phyloP scores from a whole-genome alignment of 1,140 invertebrate species.

The Odontomachus brunneus region DNA sequence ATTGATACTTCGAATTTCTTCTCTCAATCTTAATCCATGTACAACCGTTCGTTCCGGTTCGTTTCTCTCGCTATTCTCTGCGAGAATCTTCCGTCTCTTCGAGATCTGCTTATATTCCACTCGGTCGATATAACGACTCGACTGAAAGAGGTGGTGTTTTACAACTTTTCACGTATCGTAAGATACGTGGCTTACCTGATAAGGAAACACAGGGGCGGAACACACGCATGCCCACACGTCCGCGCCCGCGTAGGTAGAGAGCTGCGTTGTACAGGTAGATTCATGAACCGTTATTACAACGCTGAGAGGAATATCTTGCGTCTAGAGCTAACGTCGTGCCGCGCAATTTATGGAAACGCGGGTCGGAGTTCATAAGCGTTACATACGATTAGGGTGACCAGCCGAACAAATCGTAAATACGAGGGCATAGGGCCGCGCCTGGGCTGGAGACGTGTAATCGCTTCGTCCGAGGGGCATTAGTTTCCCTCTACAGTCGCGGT shows the following conservation, averaged over 20 bases:
- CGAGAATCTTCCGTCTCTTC: too few species aligned
- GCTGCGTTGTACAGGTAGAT: constrained; percentile 52
- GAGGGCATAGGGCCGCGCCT: neutral
- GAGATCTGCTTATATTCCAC: neutral
- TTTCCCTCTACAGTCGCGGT: neutral
- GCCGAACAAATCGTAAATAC: constrained; percentile 46
- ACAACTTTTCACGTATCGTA: constrained; percentile 29
- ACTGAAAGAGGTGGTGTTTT: constrained; percentile 14
- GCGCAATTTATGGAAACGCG: constrained; percentile 43
- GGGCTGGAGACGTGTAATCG: constrained; percentile 1
- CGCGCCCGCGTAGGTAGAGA: constrained; percentile 52
- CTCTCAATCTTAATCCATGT: too few species aligned
- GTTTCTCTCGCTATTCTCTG: neutral
- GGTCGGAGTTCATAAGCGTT: constrained; percentile 49
- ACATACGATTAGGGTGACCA: constrained; percentile 36
- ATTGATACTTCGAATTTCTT: too few species aligned
- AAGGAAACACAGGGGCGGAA: constrained; percentile 60
- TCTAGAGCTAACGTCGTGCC: constrained; percentile 23
- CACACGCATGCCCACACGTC: constrained; percentile 56
- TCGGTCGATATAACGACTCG: neutral
- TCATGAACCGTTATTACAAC: constrained; percentile 44
- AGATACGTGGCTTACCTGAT: constrained; percentile 24
- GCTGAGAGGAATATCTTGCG: constrained; percentile 42
- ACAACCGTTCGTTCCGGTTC: neutral
- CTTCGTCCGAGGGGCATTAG: neutral